Conservation (phyloP, 2,797 vertebrate species). For the Lagodon rhomboides region DNA sequence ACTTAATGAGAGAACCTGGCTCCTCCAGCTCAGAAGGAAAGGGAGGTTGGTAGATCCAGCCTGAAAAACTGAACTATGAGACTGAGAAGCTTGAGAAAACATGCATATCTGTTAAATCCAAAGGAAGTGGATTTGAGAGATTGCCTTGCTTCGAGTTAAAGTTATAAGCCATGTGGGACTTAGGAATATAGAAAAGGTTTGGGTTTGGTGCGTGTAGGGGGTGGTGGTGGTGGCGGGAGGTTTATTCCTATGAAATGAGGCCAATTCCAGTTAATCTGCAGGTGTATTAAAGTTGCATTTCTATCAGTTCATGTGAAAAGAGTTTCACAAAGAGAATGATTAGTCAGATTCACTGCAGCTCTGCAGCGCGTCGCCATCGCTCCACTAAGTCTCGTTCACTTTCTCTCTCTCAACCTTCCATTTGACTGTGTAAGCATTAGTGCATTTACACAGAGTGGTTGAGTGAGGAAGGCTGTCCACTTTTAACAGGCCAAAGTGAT, state of each 20-base stretch:
- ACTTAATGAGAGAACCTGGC: slow-evolving; percentile 9
- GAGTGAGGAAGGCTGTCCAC: slow-evolving; percentile 20
- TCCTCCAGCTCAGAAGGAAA: slow-evolving; percentile 30
- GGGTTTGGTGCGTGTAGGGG: slow-evolving; percentile 3
- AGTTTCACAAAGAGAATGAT: slow-evolving; percentile 63
- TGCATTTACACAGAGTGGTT: slow-evolving; percentile 26
- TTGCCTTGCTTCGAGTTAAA: slow-evolving; percentile 58
- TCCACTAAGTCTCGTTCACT: slow-evolving; percentile 12
- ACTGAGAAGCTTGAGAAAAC: slow-evolving; percentile 40
- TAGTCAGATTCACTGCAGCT: slow-evolving; percentile 51
- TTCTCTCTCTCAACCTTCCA: slow-evolving; percentile 12
- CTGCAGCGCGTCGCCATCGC: slow-evolving; percentile 8
- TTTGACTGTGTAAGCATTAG: slow-evolving; percentile 25
- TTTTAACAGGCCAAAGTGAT: slow-evolving; percentile 53
- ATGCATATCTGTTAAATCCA: slow-evolving; percentile 64
- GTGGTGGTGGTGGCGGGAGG: not conserved
- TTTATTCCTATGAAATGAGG: slow-evolving; percentile 64
- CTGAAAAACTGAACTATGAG: slow-evolving; percentile 37
- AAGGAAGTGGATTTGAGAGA: slow-evolving; percentile 60
- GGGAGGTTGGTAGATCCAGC: slow-evolving; percentile 32
- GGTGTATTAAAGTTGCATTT: slow-evolving; percentile 65
- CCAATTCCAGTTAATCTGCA: slow-evolving; percentile 71
- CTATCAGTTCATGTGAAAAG: slow-evolving; percentile 47
- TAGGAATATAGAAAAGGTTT: slow-evolving; percentile 47
- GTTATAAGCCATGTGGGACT: slow-evolving; percentile 60